These are phyloP conservation scores for Callipepla squamata DNA, from an alignment of 2,113 vertebrate species.

Conservation along the genomic window DNA sequence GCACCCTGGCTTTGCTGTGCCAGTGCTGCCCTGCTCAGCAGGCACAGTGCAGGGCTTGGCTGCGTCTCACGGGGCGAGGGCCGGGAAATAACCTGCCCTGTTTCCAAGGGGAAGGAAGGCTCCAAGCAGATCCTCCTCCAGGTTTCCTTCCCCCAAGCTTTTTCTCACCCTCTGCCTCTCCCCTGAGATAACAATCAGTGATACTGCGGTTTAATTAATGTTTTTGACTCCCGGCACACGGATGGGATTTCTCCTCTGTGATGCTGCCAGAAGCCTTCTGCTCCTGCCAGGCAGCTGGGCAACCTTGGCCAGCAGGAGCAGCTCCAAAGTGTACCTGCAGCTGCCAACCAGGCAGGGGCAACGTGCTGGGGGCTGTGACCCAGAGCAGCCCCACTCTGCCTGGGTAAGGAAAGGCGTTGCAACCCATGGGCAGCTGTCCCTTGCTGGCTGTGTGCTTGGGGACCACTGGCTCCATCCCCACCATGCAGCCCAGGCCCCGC, in stretches of 20 bases:
- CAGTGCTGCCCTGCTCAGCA: fast-evolving
- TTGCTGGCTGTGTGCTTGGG: not conserved
- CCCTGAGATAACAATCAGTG: conserved; percentile 49
- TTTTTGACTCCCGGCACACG: conserved; percentile 50
- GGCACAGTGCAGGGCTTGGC: not conserved
- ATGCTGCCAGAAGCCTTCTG: conserved; percentile 34
- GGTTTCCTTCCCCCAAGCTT: conserved; percentile 9
- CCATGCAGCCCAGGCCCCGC: not conserved
- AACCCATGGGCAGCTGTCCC: not conserved
- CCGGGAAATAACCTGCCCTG: not conserved
- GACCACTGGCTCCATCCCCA: not conserved
- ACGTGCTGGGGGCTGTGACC: not conserved
- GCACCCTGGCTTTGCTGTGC: not conserved
- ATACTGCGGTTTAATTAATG: conserved; percentile 60
- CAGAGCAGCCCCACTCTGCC: not conserved
- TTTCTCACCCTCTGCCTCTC: conserved; percentile 60
- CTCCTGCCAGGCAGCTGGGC: conserved; percentile 1
- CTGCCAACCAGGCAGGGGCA: not conserved
- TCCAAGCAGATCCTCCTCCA: not conserved
- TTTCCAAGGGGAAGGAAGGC: conserved; percentile 10
- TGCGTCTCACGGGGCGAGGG: not conserved
- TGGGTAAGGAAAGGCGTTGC: not conserved
- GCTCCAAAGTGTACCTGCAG: conserved; percentile 15
- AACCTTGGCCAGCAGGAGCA: conserved; percentile 19
- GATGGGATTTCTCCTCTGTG: conserved; percentile 48